Base-by-base conservation (phyloP, 1,140 invertebrate genomes). In the Nasonia giraulti region DNA sequence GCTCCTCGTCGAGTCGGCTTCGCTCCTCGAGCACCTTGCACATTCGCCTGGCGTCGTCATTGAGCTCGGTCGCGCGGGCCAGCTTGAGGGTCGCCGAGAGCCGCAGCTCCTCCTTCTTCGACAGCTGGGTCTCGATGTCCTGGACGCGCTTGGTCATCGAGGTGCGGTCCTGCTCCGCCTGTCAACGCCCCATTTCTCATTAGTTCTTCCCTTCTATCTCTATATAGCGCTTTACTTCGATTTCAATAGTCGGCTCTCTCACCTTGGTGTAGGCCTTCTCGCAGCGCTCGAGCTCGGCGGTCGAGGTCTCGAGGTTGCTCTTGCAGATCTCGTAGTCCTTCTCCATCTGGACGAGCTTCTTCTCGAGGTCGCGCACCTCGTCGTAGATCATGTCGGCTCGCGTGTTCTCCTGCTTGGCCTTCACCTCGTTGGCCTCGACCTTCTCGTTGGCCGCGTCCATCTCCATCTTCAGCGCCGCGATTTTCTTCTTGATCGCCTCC, bases 401-500 rank as follows among this genome's bases (percentile, higher is more conserved):
- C 85, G 95, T 90, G 89, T 96, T 95, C 82, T 95, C 95, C 87
- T 96, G 96, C 89, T 94, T 94, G 47, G 95, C 94, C 91, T 96
- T 96, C 79, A 95, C 94, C 89, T 97, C 96, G 78, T 96, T 94
- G 87, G 95, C 94, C 89, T 97, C 96, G 62, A 96, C 95, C 88
- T 95, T 95, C 88, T 97, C 96, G 88, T 96, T 94, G 85, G 96
- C 96, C 89, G 94, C 94, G 88, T 97, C 96, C 95, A 96, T 97
- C 93, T 97, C 96, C 93, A 96, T 94, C 93, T 97, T 97, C 94
- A 97, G 94, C 87, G 96, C 94, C 92, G 96, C 95, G 94, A 97
- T 97, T 94, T 97, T 97, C 94, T 97, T 97, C 95, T 97, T 97
- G 94, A 97, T 97, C 90, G 96, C 96, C 93, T 97, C 96, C 96